A percentile compares a stretch with the other conserved stretches of the same genome.
phyloP scores from a whole-genome alignment of 2,888 invertebrate genomes.

The Tricholauxania praeusta region DNA sequence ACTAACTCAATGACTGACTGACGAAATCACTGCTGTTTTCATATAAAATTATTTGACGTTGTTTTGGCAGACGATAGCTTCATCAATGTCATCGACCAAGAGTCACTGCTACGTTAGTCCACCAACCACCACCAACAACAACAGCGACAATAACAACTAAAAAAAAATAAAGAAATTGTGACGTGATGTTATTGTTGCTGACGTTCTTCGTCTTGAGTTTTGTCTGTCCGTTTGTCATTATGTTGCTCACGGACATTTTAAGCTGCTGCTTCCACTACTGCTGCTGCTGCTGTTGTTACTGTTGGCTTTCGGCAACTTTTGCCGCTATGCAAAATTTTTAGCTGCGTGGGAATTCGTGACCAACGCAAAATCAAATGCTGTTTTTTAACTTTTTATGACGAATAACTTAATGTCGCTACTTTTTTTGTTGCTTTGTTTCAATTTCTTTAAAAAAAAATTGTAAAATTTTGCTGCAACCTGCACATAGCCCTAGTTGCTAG shows the following conservation, averaged over 20 bases:
- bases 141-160: no score
- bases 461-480: no score
- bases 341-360: slow-evolving; percentile 54
- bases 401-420: no score
- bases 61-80: slow-evolving; percentile 46
- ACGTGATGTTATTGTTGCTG: slow-evolving; percentile 8
- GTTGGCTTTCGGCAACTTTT: no score
- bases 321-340: slow-evolving; percentile 30
- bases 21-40: slow-evolving; percentile 38
- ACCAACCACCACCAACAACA: no score
- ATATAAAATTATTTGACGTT: slow-evolving; percentile 39
- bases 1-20: slow-evolving; percentile 37
- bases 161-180: no score
- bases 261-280: slow-evolving; percentile 2
- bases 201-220: no score
- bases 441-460: no score
- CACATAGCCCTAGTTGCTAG: no score
- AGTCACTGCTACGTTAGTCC: slow-evolving; percentile 27
- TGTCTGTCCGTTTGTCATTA: slow-evolving; percentile 5
- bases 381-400: no score
- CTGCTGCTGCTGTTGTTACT: no score
- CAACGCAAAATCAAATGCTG: slow-evolving; percentile 40
- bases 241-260: slow-evolving; percentile 13
- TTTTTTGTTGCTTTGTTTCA: no score
- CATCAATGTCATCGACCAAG: slow-evolving; percentile 49